phyloP scores from a whole-genome alignment of 2,113 vertebrate genomes.

The Motacilla tschutschensis region DNA sequence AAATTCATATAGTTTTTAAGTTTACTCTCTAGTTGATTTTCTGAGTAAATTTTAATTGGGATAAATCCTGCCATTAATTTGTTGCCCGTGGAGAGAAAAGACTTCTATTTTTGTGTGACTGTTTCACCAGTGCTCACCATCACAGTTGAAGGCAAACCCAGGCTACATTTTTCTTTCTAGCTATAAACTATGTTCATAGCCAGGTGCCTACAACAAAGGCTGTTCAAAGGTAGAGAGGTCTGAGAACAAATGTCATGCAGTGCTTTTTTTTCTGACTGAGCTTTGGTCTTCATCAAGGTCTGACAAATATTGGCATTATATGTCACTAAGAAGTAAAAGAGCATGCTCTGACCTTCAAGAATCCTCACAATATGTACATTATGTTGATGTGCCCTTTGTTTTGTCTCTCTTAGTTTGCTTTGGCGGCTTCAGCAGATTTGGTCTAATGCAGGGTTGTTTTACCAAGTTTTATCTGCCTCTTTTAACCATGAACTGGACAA shows the following conservation, averaged over 20 bases:
- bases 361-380: constrained; percentile 76
- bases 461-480: constrained; percentile 52
- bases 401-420: constrained; percentile 71
- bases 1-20: not conserved
- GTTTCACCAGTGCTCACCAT: not conserved
- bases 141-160: not conserved
- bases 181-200: constrained; percentile 17
- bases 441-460: constrained; percentile 49
- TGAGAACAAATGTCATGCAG: constrained; percentile 71
- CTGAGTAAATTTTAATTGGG: not conserved
- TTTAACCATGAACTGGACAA: constrained; percentile 54
- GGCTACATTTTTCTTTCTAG: not conserved
- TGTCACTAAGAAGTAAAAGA: constrained; percentile 79
- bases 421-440: constrained; percentile 38
- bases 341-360: constrained; percentile 79
- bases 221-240: constrained; percentile 43
- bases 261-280: constrained; percentile 51
- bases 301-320: constrained; percentile 81
- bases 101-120: not conserved
- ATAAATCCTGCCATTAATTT: not conserved
- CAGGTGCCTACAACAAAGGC: constrained; percentile 43
- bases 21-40: not conserved
- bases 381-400: constrained; percentile 83
- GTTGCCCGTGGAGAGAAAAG: not conserved
- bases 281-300: constrained; percentile 71